Evolutionary conservation across 2,888 invertebrate species (phyloP), one percentile per base, ranked within the genome.

Genomic region (Chloroclystis v-ata): DNA sequence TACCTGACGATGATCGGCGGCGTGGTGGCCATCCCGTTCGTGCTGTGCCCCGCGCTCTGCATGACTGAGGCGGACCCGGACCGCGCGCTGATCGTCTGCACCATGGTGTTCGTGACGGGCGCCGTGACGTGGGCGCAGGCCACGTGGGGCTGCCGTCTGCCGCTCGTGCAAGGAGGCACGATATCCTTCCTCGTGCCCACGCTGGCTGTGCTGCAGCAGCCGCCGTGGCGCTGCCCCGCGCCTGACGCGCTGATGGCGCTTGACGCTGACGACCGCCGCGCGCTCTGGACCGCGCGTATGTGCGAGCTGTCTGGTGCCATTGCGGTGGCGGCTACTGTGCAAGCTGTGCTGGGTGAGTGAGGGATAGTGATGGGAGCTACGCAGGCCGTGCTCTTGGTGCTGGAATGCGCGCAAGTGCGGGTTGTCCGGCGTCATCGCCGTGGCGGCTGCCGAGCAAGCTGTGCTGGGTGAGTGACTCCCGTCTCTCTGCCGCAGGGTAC

Each of bases 1-100:
- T 95, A 94, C 73, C 77, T 95, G 57, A 95, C 95, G 0, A 95
- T 95, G 93, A 94, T 95, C 51, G 95, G 95, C 0, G 93, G 94
- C 0, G 95, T 95, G 26, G 93, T 95, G 4, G 92, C 94, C 1
- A 94, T 95, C 56, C 95, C 95, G 0, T 93, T 95, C 67, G 92
- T 95, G 52, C 75, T 95, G 49, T 92, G 94, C n/a, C 93, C 94
- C 0, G 92, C 93, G 1, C 89, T 95, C 9, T 95, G 95, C 72
- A 94, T 95, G 92, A 87, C 85, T 37, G 92, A 93, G 57, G 91
- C 92, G 29, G 93, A 94, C 74, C 93, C 93, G 0, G 91, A 91
- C 50, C 83, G 93, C 33, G 93, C 94, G 52, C 90, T 93, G 65
- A 93, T 95, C 45, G 93, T 95, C 52, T 94, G 93, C 0, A 95